phyloP scores from a whole-genome alignment of 2,113 vertebrate genomes.

The Nestor notabilis region DNA sequence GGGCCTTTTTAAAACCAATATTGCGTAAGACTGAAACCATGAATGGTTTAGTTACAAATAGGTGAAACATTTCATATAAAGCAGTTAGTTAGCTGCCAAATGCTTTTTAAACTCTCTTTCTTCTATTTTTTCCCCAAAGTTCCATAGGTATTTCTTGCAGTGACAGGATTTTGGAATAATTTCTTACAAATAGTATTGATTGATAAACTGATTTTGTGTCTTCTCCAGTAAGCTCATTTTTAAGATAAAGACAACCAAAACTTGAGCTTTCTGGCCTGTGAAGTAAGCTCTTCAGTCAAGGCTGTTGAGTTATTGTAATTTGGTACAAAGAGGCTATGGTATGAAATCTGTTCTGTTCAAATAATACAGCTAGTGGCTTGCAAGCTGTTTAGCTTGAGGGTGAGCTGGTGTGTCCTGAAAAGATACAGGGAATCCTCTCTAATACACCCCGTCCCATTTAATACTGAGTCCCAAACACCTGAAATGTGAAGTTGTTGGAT shows the following conservation, averaged over 20 bases:
- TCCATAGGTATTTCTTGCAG: background rate
- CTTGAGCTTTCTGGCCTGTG: background rate
- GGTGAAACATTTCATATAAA: background rate
- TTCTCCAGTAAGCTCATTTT: background rate
- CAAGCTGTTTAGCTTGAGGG: background rate
- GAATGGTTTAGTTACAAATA: background rate
- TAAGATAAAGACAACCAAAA: background rate
- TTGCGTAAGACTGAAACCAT: background rate
- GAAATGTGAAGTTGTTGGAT: background rate
- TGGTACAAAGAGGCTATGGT: background rate
- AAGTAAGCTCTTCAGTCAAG: background rate
- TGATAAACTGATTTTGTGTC: background rate
- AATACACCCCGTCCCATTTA: background rate
- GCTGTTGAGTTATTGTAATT: background rate
- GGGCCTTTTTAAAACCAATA: background rate
- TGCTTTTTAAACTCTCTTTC: background rate
- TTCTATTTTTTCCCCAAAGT: background rate
- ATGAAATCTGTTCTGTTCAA: background rate
- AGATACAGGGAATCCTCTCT: background rate
- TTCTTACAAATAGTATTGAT: background rate
- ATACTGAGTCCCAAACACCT: background rate
- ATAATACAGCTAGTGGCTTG: background rate
- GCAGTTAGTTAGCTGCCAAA: background rate
- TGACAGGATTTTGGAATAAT: background rate
- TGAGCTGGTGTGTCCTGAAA: background rate